A percentile compares a stretch with the other conserved stretches of the same genome.
phyloP scores from a whole-genome alignment of 2,888 invertebrate species.

The Acleris laterana region DNA sequence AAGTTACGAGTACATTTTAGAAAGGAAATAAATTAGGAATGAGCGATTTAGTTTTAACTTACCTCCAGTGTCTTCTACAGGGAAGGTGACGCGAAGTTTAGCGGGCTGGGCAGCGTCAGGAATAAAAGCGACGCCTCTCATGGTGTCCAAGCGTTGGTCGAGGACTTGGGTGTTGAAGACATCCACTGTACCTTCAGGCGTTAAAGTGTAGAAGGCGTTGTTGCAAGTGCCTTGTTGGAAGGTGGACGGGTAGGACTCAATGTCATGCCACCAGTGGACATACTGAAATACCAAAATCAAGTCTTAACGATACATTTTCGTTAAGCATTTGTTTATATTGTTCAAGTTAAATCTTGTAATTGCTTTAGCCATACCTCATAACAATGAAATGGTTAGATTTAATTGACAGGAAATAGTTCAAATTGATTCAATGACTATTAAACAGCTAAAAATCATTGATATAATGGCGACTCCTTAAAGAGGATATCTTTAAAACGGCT shows the following conservation, averaged over 20 bases:
- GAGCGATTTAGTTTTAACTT: not conserved
- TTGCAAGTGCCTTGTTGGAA: conserved; percentile 30
- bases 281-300: conserved; percentile 29
- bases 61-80: conserved; percentile 48
- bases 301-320: too few relatives aligned
- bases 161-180: conserved; percentile 38
- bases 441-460: too few relatives aligned
- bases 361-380: too few relatives aligned
- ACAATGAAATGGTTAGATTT: too few relatives aligned
- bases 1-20: not conserved
- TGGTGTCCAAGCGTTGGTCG: conserved; percentile 70
- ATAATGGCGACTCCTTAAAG: too few relatives aligned
- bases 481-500: too few relatives aligned
- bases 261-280: conserved; percentile 37
- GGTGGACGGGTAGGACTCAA: conserved; percentile 32
- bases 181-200: conserved; percentile 1
- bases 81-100: conserved; percentile 77
- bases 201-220: conserved; percentile 27
- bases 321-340: too few relatives aligned
- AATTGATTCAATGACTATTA: too few relatives aligned
- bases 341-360: too few relatives aligned
- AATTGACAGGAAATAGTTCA: too few relatives aligned
- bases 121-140: conserved; percentile 69
- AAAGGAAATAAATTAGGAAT: not conserved
- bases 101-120: conserved; percentile 56